phyloP scores from a whole-genome alignment of 2,888 invertebrate species.

The Hirtodrosophila trivittata region DNA sequence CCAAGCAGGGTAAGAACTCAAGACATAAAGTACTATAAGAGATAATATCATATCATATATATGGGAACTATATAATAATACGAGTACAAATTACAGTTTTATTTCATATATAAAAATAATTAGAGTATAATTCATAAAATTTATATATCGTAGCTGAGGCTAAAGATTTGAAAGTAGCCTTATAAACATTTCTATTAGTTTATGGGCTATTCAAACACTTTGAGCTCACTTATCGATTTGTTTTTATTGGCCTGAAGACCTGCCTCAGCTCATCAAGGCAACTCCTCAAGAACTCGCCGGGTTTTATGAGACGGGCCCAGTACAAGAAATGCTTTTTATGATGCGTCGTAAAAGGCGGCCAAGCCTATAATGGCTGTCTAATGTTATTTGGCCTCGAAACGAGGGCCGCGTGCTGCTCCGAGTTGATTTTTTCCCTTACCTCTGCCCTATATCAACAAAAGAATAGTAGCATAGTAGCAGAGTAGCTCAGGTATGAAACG shows the following conservation, averaged over 20 bases:
- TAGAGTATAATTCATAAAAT: slow-evolving; percentile 24
- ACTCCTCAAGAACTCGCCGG: slow-evolving; percentile 44
- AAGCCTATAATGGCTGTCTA: slow-evolving; percentile 74
- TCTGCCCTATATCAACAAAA: too few species aligned
- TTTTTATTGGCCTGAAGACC: slow-evolving; percentile 54
- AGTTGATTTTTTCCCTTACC: slow-evolving; percentile 62
- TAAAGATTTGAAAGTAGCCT: too few species aligned
- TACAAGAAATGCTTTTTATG: slow-evolving; percentile 71
- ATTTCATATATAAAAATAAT: slow-evolving; percentile 6
- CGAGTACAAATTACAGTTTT: background rate
- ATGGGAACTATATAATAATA: too few species aligned
- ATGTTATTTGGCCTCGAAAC: slow-evolving; percentile 59
- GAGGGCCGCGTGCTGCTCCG: slow-evolving; percentile 39
- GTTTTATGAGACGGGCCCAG: slow-evolving; percentile 64
- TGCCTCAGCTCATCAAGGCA: slow-evolving; percentile 1
- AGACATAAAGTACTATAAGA: too few species aligned
- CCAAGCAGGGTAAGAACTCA: slow-evolving; percentile 83
- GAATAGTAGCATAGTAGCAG: slow-evolving; percentile 13
- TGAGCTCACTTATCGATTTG: slow-evolving; percentile 70
- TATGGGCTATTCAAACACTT: slow-evolving; percentile 62
- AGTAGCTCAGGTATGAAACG: slow-evolving; percentile 21
- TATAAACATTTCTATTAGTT: slow-evolving; percentile 41
- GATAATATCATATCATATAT: too few species aligned
- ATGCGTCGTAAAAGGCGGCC: slow-evolving; percentile 68
- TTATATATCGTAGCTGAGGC: background rate